Evolutionary conservation across 2,888 invertebrate species (phyloP), one percentile per base, ranked within the genome.

Genomic region (Dasypogon diadema): DNA sequence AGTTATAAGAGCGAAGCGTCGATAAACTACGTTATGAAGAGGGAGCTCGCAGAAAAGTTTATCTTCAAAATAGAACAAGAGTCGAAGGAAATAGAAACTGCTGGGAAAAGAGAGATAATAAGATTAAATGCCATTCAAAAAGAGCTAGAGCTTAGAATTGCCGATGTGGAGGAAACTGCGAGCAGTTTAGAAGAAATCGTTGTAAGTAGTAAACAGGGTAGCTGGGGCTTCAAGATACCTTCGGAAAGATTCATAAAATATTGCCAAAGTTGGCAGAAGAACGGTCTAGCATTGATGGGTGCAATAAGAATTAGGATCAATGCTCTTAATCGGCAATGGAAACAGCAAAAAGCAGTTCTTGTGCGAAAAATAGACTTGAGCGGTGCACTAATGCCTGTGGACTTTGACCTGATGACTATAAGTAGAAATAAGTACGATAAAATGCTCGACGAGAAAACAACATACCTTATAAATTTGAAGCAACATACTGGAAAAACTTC

Each of bases 21-120:
- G 42, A 18, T 51, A 10, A 56, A 56, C n/a, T 56, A 56, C 12
- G 12, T 56, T 3, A 24, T 56, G 24, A 56, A 56, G 56, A 24
- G 2, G 3, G 56, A 56, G n/a, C 0, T 56, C 2, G 24, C n/a
- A 8, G 56, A 24, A 1, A 10, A 24, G 12, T n/a, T 26, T n/a
- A 12, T 0, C 26, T 2, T 12, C 24, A 12, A 24, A 21, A 5
- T 56, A 0, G 26, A 56, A 21, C 56, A 12, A n/a, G 4, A 8
- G 24, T 56, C 6, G 4, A 56, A 22, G 4, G 24, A 22, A 0
- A n/a, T 12, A 12, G 24, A 24, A 8, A 12, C 8, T 12, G 4
- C 2, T 4, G 26, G 56, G 5, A 56, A 51, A 16, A 2, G 12
- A 12, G 16, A 18, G 5, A 1, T 56, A 5, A 24, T 12, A 24